Conservation (phyloP, 2,888 invertebrate genomes). For the Agrotis exclamationis region DNA sequence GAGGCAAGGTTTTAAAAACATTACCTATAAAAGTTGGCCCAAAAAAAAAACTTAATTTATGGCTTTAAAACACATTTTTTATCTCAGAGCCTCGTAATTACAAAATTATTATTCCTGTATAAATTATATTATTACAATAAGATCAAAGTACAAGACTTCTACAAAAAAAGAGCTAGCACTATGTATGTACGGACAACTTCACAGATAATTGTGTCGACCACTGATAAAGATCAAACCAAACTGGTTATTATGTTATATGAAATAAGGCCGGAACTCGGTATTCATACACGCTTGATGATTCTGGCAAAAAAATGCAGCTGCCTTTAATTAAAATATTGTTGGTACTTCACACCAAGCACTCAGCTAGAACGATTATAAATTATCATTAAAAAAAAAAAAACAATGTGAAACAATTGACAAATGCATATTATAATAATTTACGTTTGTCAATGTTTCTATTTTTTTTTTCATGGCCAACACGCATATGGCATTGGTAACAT, state of each 20-base stretch:
- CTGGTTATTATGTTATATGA: constrained; percentile 26
- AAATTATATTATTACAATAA: background rate
- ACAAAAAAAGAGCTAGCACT: background rate
- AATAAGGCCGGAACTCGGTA: constrained; percentile 7
- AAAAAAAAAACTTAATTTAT: background rate
- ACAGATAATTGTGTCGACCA: background rate
- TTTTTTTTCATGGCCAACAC: too few relatives aligned
- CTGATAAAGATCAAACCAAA: constrained; percentile 42
- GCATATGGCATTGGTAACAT: too few relatives aligned
- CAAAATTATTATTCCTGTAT: background rate
- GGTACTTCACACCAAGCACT: constrained; percentile 10
- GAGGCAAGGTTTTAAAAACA: background rate
- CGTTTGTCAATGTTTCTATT: too few relatives aligned
- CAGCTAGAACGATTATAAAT: constrained; percentile 2
- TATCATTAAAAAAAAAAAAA: constrained; percentile 10
- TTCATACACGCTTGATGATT: constrained; percentile 2
- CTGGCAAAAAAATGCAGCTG: constrained; percentile 28
- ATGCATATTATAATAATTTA: too few relatives aligned
- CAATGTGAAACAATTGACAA: background rate
- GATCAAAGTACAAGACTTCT: background rate
- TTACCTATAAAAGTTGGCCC: too few relatives aligned
- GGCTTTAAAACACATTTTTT: background rate
- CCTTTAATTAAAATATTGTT: constrained; percentile 24
- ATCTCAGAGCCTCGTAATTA: background rate
- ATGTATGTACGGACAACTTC: constrained; percentile 2